Base-by-base conservation (phyloP, 1,140 invertebrate species). In the Drosophila suzukii region DNA sequence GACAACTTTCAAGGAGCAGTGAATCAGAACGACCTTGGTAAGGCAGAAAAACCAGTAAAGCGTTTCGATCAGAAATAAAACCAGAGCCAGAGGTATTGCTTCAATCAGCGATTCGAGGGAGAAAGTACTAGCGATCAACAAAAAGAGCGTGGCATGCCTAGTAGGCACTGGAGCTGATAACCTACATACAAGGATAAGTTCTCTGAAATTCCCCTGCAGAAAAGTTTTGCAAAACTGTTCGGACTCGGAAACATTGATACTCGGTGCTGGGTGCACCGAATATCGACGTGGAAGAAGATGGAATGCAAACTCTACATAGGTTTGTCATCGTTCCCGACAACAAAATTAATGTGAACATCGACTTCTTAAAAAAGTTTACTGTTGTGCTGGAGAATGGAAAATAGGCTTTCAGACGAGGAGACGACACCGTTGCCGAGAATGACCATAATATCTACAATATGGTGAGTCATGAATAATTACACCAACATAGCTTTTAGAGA, bases 171-270 rank as follows among this genome's bases (percentile, higher is more conserved):
- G 11, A 38, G 11, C 15, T 12, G 51, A 8, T 32, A 27, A 53
- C 11, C 17, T 38, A n/a, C n/a, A n/a, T n/a, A n/a, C n/a, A n/a
- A n/a, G n/a, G n/a, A n/a, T n/a, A 55, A 58, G 1, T 24, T 58
- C 54, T n/a, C n/a, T n/a, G n/a, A n/a, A n/a, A n/a, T n/a, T n/a
- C n/a, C n/a, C n/a, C n/a, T n/a, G n/a, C n/a, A 32, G 8, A 56
- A 36, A 43, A 56, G 54, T 43, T 27, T 38, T 55, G 15, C 53
- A 8, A 55, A 55, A 34, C 20, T 55, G 13, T 55, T 24, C 15
- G 53, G 53, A 2, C 38, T 39, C 5, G 53, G 53, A 55, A 55
- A 56, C 20, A 38, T 43, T 12, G 38, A 38, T 2, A 56, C 12
- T 27, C 36, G 20, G 54, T 56, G 13, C 54, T 56, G 4, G 36